Percentiles rank a stretch among this genome's conserved stretches.
These are phyloP conservation scores for Heliconius ethilla DNA, from an alignment of 2,888 invertebrate species.

Conservation along the genomic window DNA sequence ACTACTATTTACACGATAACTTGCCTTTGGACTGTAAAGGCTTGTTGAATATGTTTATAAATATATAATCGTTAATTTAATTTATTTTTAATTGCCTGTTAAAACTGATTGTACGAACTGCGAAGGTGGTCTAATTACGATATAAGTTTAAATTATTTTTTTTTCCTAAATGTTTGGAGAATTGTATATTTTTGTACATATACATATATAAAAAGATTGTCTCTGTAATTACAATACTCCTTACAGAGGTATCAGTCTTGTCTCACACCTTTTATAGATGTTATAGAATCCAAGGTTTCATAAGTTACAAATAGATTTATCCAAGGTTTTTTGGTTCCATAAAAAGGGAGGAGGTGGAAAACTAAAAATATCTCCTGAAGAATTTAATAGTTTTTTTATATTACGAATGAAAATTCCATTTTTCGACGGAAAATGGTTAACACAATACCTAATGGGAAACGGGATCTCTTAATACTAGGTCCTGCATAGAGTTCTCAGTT, in stretches of 20 bases:
- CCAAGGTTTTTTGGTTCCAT: background rate
- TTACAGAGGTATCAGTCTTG: background rate
- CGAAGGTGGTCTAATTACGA: background rate
- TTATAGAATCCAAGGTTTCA: conserved; percentile 19
- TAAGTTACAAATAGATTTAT: conserved; percentile 1
- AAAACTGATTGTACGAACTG: background rate
- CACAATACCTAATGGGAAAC: too few species aligned
- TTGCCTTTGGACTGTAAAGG: background rate
- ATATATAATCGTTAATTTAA: background rate
- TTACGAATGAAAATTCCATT: too few species aligned
- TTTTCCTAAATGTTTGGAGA: background rate
- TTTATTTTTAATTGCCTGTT: background rate
- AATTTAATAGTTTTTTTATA: too few species aligned
- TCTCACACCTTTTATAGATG: conserved; percentile 5
- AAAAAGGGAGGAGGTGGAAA: background rate
- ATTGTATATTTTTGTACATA: background rate
- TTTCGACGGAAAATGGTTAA: too few species aligned
- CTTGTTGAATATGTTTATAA: background rate
- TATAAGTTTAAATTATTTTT: background rate
- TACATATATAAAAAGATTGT: background rate
- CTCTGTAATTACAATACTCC: background rate
- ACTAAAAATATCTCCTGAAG: too few species aligned
- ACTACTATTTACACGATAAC: conserved; percentile 25
- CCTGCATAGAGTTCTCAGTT: too few species aligned
- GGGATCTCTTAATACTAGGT: too few species aligned